Evolutionary conservation across 2,797 vertebrate species (phyloP), one percentile per base, ranked within the genome.

Genomic region (Tadarida brasiliensis): DNA sequence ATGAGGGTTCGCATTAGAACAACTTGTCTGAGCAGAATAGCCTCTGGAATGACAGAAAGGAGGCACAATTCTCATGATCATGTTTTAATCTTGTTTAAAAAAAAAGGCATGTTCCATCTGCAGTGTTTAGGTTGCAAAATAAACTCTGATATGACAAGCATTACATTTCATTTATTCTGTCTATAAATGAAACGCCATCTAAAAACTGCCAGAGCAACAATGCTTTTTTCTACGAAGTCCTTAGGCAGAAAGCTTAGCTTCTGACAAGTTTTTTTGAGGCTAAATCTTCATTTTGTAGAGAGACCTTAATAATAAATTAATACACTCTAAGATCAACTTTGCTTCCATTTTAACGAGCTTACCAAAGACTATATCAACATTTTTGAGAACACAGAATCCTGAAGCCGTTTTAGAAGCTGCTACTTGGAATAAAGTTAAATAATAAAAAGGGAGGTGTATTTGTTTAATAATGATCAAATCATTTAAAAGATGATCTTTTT

Each of bases 91-190:
- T 81, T 92, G 16, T 56, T 63, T 51, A 33, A 92, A 78, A 70
- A 74, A 49, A 61, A 67, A 73, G 7, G 51, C 26, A 54, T 80
- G 57, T 11, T 88, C 30, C 22, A 70, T 15, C 20, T 88, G 30
- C 78, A 91, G 35, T 35, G 5, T 51, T 88, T 87, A 85, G 65
- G 35, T 26, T 93, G 56, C 47, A 97, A 82, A 96, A 68, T 33
- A 65, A 91, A 86, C 49, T 77, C 47, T 49, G 28, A 80, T 71
- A 70, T 57, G 59, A 95, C 12, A 82, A 63, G 22, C 22, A 70
- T 44, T 26, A 15, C 65, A 68, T 89, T 82, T 91, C 80, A 82
- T 59, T 89, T 71, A 59, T 71, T 90, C 61, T 82, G 76, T 81
- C 77, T 84, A 12, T 26, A 80, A 95, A 51, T 74, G 54, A 94